A percentile compares a stretch with the other conserved stretches of the same genome.
phyloP scores from a whole-genome alignment of 2,888 invertebrate genomes.

The Cyaniris semiargus region DNA sequence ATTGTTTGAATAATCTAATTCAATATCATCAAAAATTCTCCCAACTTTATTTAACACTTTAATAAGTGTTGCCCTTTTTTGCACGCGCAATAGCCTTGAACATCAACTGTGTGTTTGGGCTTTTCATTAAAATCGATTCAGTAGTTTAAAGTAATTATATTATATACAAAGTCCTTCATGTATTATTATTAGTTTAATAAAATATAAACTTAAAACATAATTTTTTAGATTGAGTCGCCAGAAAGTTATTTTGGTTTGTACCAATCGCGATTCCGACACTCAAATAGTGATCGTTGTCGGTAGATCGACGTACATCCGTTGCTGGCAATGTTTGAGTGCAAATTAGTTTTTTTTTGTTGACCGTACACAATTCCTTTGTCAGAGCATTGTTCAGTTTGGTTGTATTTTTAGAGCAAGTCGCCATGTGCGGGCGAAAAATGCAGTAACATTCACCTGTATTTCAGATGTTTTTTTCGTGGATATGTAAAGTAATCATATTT shows the following conservation, averaged over 20 bases:
- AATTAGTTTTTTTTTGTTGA: conserved; percentile 70
- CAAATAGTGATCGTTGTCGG: conserved; percentile 58
- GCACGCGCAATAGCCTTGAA: no score
- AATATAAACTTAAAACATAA: no score
- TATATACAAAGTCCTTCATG: no score
- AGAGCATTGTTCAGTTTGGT: conserved; percentile 37
- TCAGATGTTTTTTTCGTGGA: not conserved
- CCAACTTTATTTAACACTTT: no score
- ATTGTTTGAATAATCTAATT: no score
- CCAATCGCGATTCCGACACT: conserved; percentile 45
- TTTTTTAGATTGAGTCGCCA: no score
- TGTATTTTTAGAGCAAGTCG: conserved; percentile 33
- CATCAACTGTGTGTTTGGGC: no score
- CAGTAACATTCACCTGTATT: not conserved
- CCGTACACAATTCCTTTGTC: conserved; percentile 46
- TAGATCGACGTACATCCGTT: conserved; percentile 67
- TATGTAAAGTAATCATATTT: not conserved
- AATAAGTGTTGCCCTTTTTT: no score
- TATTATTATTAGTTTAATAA: no score
- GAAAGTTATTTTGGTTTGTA: not conserved
- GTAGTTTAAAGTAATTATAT: no score
- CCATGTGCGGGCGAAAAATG: conserved; percentile 35
- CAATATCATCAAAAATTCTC: not conserved
- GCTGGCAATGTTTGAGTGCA: conserved; percentile 63
- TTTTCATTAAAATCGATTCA: no score